Percentiles rank a stretch among this genome's conserved stretches.
Conservation (phyloP, 1,140 invertebrate genomes). For the Centruroides vittatus region DNA sequence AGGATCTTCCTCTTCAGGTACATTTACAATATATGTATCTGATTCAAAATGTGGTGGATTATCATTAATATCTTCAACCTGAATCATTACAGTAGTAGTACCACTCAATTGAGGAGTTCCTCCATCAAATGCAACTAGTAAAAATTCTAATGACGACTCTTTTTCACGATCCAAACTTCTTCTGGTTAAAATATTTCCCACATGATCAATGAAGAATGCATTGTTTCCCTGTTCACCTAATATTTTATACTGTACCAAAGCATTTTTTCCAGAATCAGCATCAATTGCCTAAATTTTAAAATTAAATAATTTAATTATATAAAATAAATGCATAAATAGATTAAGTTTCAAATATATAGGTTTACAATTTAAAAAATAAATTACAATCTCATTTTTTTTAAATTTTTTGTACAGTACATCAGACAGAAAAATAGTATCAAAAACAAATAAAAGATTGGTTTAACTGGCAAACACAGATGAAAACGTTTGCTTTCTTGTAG, state of each 20-base stretch:
- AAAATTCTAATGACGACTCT: constrained; percentile 30
- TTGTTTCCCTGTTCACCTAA: constrained; percentile 33
- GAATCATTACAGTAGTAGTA: constrained; percentile 43
- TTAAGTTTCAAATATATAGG: too few relatives aligned
- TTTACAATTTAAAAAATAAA: too few relatives aligned
- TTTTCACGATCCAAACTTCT: constrained; percentile 22
- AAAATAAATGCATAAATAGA: too few relatives aligned
- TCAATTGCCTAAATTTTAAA: constrained; percentile 49
- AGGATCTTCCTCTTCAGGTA: constrained; percentile 23
- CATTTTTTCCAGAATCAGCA: constrained; percentile 84
- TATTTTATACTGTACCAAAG: constrained; percentile 77
- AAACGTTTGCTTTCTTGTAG: too few relatives aligned
- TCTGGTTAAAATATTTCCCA: constrained; percentile 29
- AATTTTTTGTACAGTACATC: too few relatives aligned
- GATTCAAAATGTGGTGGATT: constrained; percentile 21
- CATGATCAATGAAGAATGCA: constrained; percentile 30
- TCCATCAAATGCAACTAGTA: constrained; percentile 32
- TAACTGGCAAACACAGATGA: too few relatives aligned
- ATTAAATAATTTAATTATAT: not conserved
- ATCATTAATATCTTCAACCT: constrained; percentile 43
- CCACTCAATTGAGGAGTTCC: constrained; percentile 23
- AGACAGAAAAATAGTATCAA: too few relatives aligned
- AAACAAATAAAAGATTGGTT: too few relatives aligned
- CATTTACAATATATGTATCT: constrained; percentile 18
- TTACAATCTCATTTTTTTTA: too few relatives aligned